phyloP scores from a whole-genome alignment of 2,888 invertebrate genomes.

The Lycia hirtaria region DNA sequence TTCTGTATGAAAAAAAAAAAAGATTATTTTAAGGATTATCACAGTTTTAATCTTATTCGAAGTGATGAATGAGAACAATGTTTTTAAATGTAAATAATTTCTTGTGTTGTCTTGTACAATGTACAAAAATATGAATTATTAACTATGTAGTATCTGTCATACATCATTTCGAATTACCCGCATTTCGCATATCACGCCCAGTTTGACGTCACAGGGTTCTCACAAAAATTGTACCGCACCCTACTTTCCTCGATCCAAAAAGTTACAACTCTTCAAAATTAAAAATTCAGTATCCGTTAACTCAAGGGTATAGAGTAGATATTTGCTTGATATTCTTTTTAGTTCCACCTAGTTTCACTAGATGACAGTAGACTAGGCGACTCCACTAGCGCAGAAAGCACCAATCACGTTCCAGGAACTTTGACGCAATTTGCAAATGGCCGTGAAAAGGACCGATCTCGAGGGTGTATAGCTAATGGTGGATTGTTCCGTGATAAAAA shows the following conservation, averaged over 20 bases:
- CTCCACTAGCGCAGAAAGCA: constrained; percentile 72
- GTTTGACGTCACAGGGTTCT: constrained; percentile 85
- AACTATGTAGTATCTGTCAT: background rate
- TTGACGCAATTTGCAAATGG: constrained; percentile 87
- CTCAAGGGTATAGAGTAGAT: constrained; percentile 3
- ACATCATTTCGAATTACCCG: constrained; percentile 51
- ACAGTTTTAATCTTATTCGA: no score
- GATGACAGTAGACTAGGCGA: constrained; percentile 61
- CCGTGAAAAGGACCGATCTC: constrained; percentile 83
- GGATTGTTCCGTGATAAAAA: constrained; percentile 77
- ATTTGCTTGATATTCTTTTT: constrained; percentile 49
- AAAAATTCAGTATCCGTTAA: constrained; percentile 41
- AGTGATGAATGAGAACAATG: no score
- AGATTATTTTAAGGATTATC: no score
- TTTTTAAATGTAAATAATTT: no score
- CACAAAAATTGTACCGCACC: constrained; percentile 80
- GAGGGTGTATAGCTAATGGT: constrained; percentile 82
- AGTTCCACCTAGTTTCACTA: constrained; percentile 53
- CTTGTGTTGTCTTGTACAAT: no score
- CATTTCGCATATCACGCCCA: constrained; percentile 78
- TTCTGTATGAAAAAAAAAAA: no score
- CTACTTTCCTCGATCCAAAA: constrained; percentile 59
- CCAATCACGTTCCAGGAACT: constrained; percentile 80
- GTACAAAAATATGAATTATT: no score
- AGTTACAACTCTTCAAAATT: constrained; percentile 45